Conservation (phyloP, 2,113 vertebrate species). For the Phaethornis superciliosus region DNA sequence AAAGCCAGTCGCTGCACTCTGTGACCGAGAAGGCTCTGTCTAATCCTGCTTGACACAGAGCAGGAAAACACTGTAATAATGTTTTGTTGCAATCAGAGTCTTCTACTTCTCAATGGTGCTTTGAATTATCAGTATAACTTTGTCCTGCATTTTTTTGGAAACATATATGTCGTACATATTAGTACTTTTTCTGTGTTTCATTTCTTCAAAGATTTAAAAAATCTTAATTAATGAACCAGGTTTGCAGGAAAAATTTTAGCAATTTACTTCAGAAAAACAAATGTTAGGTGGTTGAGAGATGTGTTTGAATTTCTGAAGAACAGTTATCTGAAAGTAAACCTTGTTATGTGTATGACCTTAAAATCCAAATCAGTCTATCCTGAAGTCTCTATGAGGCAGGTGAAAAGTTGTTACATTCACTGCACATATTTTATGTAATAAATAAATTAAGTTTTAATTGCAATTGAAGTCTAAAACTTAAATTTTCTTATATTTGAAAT, state of each 20-base stretch:
- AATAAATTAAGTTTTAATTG: neutral
- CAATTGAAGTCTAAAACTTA: neutral
- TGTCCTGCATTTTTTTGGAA: neutral
- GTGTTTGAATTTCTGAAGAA: neutral
- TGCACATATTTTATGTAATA: neutral
- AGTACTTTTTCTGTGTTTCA: neutral
- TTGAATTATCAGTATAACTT: neutral
- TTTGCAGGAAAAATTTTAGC: neutral
- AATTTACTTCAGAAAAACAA: neutral
- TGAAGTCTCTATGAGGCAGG: neutral
- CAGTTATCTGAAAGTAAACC: neutral
- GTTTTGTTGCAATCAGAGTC: neutral
- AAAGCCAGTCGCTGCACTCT: neutral
- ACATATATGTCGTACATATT: neutral
- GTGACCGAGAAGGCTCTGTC: neutral
- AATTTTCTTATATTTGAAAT: neutral
- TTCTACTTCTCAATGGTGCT: neutral
- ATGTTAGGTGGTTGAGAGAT: neutral
- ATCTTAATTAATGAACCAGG: neutral
- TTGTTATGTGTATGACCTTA: neutral
- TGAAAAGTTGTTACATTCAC: neutral
- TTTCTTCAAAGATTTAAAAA: neutral
- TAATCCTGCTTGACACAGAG: neutral
- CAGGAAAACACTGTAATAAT: neutral
- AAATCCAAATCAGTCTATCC: neutral